Evolutionary conservation across 1,140 invertebrate species (phyloP), one percentile per base, ranked within the genome.

Genomic region (Ceratina japonica): DNA sequence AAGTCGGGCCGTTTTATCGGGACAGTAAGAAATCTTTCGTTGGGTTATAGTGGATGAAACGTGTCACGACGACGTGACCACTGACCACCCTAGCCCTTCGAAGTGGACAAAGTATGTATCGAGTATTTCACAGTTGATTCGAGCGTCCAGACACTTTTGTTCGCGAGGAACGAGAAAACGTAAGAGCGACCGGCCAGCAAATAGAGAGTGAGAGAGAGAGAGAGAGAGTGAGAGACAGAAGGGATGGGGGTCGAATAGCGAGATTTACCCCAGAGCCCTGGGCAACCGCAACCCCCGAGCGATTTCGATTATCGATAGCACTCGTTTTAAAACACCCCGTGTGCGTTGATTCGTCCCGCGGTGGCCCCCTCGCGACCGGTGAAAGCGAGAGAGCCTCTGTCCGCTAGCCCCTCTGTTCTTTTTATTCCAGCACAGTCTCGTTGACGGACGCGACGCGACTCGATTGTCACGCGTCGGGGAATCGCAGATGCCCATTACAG

Each of bases 301-400:
- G 90, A 90, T 91, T 91, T 91, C 90, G 90, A 90, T 91, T 91
- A 91, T 89, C 90, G 90, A 91, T 91, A 91, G 88, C 89, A 90
- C 90, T 90, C 90, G 90, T 90, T 90, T 91, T 91, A 91, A 91
- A 91, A 91, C 88, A 91, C 87, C 88, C 89, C 74, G 89, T 88
- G 89, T 88, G 87, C 87, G 87, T 87, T 87, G 89, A 90, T 91
- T 87, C 89, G 87, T 86, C 85, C 73, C 66, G 76, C 72, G 79
- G 75, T 75, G 79, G 75, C 77, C 81, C 68, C 56, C 64, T 59
- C 61, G 58, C 61, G 10, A 54, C 51, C 4, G 12, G 24, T 15
- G 27, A 13, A 61, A 59, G 64, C 59, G 37, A 44, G 37, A 44
- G 37, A 44, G 37, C 37, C 10, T 2, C 37, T 44, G 37, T 10